A percentile compares a stretch with the other conserved stretches of the same genome.
Conservation (phyloP, 2,888 invertebrate genomes). For the Barypeithes pellucidus region DNA sequence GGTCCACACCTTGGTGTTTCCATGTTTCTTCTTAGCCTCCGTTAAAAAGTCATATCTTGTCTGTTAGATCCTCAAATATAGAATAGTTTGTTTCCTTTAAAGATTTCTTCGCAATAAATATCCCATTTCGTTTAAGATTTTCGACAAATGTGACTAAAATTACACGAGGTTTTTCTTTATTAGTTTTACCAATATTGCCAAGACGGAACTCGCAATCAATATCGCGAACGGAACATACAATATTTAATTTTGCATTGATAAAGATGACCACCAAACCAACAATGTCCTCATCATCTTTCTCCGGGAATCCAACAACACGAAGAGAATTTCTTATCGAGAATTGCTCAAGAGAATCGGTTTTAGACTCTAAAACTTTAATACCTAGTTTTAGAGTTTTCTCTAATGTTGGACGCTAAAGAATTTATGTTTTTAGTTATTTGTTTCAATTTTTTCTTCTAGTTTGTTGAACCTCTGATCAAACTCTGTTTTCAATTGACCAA, state of each 20-base stretch:
- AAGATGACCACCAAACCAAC: no score
- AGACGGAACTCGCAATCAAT: neutral
- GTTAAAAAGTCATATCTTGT: neutral
- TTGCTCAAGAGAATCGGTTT: neutral
- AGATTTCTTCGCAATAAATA: neutral
- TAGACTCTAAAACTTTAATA: neutral
- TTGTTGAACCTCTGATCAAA: neutral
- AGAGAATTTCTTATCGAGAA: neutral
- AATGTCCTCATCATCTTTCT: no score
- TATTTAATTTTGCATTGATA: no score
- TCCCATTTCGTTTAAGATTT: neutral
- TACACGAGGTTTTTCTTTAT: neutral
- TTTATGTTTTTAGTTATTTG: no score
- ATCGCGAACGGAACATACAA: neutral
- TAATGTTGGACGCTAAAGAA: no score
- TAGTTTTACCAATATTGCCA: neutral
- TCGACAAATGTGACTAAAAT: neutral
- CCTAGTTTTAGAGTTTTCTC: neutral
- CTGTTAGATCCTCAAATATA: neutral
- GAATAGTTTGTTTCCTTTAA: neutral
- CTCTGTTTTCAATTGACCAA: neutral
- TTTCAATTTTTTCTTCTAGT: neutral
- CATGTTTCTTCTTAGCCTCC: neutral
- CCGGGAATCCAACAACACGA: no score
- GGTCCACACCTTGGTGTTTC: neutral